These are phyloP conservation scores for Gymnorhina tibicen DNA, from an alignment of 2,113 vertebrate species.

Conservation along the genomic window DNA sequence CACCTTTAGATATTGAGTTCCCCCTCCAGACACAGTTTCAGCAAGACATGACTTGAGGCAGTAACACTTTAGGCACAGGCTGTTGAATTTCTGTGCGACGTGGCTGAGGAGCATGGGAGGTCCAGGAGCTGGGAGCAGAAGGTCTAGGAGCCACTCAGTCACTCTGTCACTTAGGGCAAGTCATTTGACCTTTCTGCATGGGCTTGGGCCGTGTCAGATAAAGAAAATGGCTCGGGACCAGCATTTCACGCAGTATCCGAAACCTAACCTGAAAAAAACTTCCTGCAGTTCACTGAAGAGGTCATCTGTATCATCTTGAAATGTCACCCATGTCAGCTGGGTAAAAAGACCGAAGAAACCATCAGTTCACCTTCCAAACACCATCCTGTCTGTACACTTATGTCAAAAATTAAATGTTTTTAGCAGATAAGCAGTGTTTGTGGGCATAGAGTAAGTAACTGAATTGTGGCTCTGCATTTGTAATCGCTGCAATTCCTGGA, in stretches of 20 bases:
- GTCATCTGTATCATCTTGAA: not conserved
- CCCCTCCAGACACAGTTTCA: not conserved
- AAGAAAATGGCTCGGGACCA: not conserved
- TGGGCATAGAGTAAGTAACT: not conserved
- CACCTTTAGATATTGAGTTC: not conserved
- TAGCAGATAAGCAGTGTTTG: not conserved
- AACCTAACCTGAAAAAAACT: not conserved
- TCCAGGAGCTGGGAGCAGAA: slow-evolving; percentile 18
- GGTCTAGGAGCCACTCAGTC: slow-evolving; percentile 31
- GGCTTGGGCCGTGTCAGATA: not conserved
- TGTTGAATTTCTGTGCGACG: not conserved
- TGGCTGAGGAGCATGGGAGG: not conserved
- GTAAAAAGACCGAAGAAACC: not conserved
- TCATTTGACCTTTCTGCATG: slow-evolving; percentile 10
- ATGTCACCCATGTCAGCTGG: not conserved
- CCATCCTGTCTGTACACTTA: not conserved
- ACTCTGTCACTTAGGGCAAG: slow-evolving; percentile 42
- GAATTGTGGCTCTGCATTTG: not conserved
- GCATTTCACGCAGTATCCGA: not conserved
- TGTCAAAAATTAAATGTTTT: not conserved
- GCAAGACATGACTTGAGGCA: not conserved
- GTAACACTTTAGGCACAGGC: not conserved
- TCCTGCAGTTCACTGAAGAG: not conserved
- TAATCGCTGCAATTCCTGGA: not conserved
- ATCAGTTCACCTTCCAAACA: not conserved